Evolutionary conservation across 2,888 invertebrate species (phyloP), one percentile per base, ranked within the genome.

Genomic region (Tetrapedia diversipes): DNA sequence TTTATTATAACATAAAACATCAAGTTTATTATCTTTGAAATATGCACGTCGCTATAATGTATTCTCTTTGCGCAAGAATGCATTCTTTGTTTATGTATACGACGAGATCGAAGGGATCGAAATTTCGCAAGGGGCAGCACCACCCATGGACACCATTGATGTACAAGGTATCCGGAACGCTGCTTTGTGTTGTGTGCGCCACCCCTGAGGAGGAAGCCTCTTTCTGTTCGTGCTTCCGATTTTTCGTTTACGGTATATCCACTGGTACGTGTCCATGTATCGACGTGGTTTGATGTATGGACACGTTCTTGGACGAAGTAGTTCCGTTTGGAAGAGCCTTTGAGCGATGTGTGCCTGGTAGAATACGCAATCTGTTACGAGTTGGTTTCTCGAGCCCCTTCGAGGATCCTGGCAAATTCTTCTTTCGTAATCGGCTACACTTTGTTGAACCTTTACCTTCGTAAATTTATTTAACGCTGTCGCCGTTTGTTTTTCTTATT

Each of bases 231-330:
- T 45, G 43, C 45, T 45, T 69, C 37, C 37, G 37, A 45, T 54
- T 69, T 77, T 77, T 64, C 43, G 49, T 69, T 7, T 24, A 14
- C 16, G 39, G 8, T 60, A 39, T 60, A 47, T 60, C 16, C 32
- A 16, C 39, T 39, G 27, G n/a, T 49, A 49, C 47, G 49, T 39
- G 63, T 39, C 16, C 63, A 14, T 39, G 45, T 47, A 66, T 37
- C 27, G 45, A 66, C 37, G 19, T 27, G 19, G 47, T 27, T 47
- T 66, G 66, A 66, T 47, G n/a, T 56, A 66, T 66, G 66, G 37
- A 47, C 45, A 41, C 34, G 66, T 47, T 47, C 16, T 45, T 45
- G 60, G 10, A 0, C 14, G 51, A 63, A 51, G 63, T 63, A 39
- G 39, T 51, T 47, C 47, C 45, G 60, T 60, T 39, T 51, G 14